Evolutionary conservation across 2,888 invertebrate genomes (phyloP), one percentile per base, ranked within the genome.

Genomic region (Trissoscelio sp.): DNA sequence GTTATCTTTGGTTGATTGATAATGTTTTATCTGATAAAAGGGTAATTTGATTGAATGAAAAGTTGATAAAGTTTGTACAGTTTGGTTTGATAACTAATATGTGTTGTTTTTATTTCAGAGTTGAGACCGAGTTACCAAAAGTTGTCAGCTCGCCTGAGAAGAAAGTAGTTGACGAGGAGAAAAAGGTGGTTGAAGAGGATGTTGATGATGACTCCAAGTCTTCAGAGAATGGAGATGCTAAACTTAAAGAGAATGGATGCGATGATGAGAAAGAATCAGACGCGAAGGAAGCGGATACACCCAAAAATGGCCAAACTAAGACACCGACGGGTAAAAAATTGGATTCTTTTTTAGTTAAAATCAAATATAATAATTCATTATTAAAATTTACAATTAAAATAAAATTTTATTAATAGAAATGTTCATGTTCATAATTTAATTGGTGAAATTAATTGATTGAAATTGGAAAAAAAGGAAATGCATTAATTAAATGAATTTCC

Each of bases 291-390:
- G 89, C 88, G 58, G 91, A 92, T 86, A 89, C 91, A 42, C 89
- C 88, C 14, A 91, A 92, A 81, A 92, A 92, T 81, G 92, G 92
- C 16, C 91, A n/a, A n/a, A n/a, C n/a, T n/a, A n/a, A n/a, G n/a
- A n/a, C 91, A 69, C 90, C 91, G 57, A 91, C 91, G 89, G 92
- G 28, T 75, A 70, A 48, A 48, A 24, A 42, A 16, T 14, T 42
- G 6, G 6, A 28, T 28, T 28, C 6, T 28, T 5, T 5, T 28
- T 28, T 28, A 28, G 4, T 5, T 28, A 28, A 28, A 6, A 28
- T 6, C 3, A 28, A 6, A 5, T 28, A 5, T 28, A 28, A 28
- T 28, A 5, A 6, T 5, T 5, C 4, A 28, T 28, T 28, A 5
- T 28, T 28, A 28, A n/a, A n/a, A n/a, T n/a, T n/a, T n/a, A n/a